A percentile compares a stretch with the other conserved stretches of the same genome.
phyloP scores from a whole-genome alignment of 1,140 invertebrate species.

The Vollenhovia emeryi region DNA sequence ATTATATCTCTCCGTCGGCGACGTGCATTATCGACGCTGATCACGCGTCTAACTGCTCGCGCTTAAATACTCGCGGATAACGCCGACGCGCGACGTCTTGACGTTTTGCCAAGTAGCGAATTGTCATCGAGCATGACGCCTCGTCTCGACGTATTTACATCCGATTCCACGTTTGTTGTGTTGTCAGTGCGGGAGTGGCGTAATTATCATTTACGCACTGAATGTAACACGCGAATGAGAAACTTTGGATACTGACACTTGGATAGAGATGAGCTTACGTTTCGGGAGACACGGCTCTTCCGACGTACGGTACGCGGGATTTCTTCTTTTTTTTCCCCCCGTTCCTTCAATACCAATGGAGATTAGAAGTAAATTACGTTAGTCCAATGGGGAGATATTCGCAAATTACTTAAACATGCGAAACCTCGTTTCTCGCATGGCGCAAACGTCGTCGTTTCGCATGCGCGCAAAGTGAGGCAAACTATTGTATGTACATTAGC shows the following conservation, averaged over 20 bases:
- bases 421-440: neutral
- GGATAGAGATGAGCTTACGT: constrained; percentile 19
- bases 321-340: neutral
- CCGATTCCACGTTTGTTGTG: neutral
- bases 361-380: too few species aligned
- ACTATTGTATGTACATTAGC: neutral
- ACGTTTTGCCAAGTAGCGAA: constrained; percentile 7
- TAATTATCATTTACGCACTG: neutral
- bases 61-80: neutral
- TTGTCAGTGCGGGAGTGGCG: neutral
- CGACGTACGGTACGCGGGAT: constrained; percentile 31
- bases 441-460: neutral
- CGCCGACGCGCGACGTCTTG: constrained; percentile 11
- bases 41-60: neutral
- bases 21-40: neutral
- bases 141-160: neutral
- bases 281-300: constrained; percentile 12
- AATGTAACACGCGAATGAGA: neutral
- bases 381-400: neutral
- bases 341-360: neutral
- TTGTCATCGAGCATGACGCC: constrained; percentile 9
- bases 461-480: neutral
- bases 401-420: constrained; percentile 27
- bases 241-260: neutral
- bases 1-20: neutral